Evolutionary conservation across 2,888 invertebrate species (phyloP).

Genomic region (Penaeus monodon): DNA sequence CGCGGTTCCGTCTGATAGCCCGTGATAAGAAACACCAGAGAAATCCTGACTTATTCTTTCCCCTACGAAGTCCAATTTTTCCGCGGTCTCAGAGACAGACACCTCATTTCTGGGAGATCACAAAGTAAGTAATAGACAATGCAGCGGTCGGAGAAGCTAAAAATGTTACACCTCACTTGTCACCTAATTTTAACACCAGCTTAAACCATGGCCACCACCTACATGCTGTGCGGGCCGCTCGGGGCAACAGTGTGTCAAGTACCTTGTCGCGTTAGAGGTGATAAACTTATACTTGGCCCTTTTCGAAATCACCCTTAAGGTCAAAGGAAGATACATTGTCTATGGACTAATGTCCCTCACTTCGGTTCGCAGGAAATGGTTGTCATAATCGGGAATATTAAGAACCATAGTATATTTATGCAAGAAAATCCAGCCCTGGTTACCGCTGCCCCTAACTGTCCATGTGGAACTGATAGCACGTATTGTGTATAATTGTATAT

Average conservation of each 20-base stretch:
- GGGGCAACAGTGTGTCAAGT: conserved; percentile 4
- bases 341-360: neutral
- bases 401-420: no score
- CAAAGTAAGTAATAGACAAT: conserved; percentile 16
- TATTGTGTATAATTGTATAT: no score
- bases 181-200: conserved; percentile 24
- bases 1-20: no score
- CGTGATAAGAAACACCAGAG: no score
- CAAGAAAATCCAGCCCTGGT: no score
- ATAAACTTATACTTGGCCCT: conserved; percentile 1
- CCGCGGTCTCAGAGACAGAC: no score
- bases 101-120: conserved; percentile 6
- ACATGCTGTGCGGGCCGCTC: neutral
- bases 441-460: no score
- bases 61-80: no score
- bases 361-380: neutral
- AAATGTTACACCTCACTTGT: neutral
- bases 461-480: no score
- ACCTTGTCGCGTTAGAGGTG: neutral
- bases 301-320: neutral
- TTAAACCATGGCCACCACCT: conserved; percentile 16
- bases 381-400: neutral
- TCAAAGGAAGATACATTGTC: neutral
- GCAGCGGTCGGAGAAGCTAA: conserved; percentile 1
- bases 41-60: no score